These are phyloP conservation scores for Potamarius usumacintae DNA, from an alignment of 2,113 vertebrate species.

Conservation along the genomic window DNA sequence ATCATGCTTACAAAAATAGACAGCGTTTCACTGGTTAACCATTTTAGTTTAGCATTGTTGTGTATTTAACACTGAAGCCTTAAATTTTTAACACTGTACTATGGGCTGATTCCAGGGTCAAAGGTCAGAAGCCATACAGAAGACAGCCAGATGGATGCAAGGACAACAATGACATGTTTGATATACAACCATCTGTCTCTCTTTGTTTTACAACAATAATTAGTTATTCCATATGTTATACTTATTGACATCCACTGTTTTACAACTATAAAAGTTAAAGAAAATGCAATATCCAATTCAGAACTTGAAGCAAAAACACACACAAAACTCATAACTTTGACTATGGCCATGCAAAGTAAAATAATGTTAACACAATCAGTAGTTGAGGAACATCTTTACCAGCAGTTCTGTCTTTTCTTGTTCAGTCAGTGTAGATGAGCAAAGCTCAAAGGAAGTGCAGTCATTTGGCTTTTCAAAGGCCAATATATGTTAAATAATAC, in stretches of 20 bases:
- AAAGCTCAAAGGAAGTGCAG: conserved; percentile 41
- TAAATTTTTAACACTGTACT: conserved; percentile 53
- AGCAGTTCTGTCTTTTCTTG: conserved; percentile 33
- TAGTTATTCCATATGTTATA: conserved; percentile 39
- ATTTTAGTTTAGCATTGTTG: conserved; percentile 67
- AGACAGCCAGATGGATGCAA: conserved; percentile 27
- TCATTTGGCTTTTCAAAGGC: conserved; percentile 25
- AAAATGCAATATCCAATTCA: conserved; percentile 20
- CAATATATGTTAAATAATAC: conserved; percentile 32
- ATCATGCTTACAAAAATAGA: conserved; percentile 84
- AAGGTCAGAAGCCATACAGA: conserved; percentile 37
- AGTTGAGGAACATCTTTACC: conserved; percentile 26
- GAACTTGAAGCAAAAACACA: conserved; percentile 17
- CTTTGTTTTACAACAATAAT: conserved; percentile 19
- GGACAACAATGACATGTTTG: conserved; percentile 21
- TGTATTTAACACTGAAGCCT: conserved; percentile 56
- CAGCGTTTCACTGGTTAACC: conserved; percentile 64
- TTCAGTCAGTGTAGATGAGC: conserved; percentile 12
- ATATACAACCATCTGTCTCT: conserved; percentile 14
- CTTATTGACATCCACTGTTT: conserved; percentile 37
- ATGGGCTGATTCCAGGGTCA: conserved; percentile 30
- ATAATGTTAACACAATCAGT: conserved; percentile 38
- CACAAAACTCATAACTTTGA: conserved; percentile 38
- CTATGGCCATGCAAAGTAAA: conserved; percentile 50
- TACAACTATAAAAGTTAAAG: conserved; percentile 37